phyloP scores from a whole-genome alignment of 2,888 invertebrate species.

The Bombylius major region DNA sequence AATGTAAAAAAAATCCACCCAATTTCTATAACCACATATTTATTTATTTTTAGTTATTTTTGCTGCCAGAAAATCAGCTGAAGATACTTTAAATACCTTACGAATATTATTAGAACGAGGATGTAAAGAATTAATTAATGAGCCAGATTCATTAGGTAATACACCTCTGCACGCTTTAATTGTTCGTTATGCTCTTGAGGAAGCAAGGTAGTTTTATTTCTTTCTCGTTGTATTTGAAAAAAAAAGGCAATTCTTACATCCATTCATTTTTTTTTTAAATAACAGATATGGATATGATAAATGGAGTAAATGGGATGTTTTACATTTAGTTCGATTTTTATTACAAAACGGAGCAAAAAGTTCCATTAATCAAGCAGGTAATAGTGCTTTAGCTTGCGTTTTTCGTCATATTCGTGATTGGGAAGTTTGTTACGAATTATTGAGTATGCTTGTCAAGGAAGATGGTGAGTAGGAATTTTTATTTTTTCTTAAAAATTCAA shows the following conservation, averaged over 20 bases:
- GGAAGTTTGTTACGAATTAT: conserved; percentile 43
- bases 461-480: conserved; percentile 23
- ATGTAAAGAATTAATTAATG: conserved; percentile 58
- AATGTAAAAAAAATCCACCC: background rate
- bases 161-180: conserved; percentile 57
- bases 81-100: conserved; percentile 56
- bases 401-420: conserved; percentile 56
- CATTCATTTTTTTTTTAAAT: background rate
- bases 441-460: conserved; percentile 36
- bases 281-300: conserved; percentile 48
- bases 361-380: conserved; percentile 55
- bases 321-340: conserved; percentile 51
- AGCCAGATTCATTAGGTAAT: conserved; percentile 58
- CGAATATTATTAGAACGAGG: conserved; percentile 58
- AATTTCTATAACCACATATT: background rate
- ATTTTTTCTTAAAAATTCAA: background rate
- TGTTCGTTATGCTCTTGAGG: conserved; percentile 54
- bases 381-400: conserved; percentile 57
- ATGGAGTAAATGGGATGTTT: conserved; percentile 63
- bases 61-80: conserved; percentile 54
- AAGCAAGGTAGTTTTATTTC: conserved; percentile 35
- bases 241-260: background rate
- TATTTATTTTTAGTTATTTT: conserved; percentile 42
- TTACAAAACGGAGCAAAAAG: conserved; percentile 52
- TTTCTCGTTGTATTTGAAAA: background rate